phyloP scores from a whole-genome alignment of 2,888 invertebrate species.

The Caenorhabditis virilis region DNA sequence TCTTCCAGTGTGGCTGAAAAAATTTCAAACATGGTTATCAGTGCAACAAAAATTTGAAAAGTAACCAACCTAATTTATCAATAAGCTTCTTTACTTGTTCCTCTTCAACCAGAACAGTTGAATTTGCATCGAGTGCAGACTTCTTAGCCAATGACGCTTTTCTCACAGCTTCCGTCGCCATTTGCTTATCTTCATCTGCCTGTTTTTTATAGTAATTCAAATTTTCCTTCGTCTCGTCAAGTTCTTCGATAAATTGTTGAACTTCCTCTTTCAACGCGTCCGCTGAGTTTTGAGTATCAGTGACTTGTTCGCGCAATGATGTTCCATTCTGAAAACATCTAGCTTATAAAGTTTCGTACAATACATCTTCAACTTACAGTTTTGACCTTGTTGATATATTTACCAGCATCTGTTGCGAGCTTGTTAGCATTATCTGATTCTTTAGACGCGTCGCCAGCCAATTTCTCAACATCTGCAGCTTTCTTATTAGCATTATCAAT shows the following conservation, averaged over 20 bases:
- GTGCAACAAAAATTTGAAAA: background rate
- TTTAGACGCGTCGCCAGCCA: slow-evolving; percentile 48
- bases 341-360: background rate
- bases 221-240: slow-evolving; percentile 40
- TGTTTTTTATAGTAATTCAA: slow-evolving; percentile 52
- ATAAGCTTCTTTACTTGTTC: slow-evolving; percentile 55
- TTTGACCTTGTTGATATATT: slow-evolving; percentile 49
- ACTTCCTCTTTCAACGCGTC: slow-evolving; percentile 41
- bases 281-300: slow-evolving; percentile 39
- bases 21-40: background rate
- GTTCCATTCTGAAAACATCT: slow-evolving; percentile 22
- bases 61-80: slow-evolving; percentile 39
- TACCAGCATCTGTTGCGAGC: slow-evolving; percentile 35
- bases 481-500: slow-evolving; percentile 75
- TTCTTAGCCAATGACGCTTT: slow-evolving; percentile 55
- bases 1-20: slow-evolving; percentile 66
- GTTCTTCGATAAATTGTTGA: slow-evolving; percentile 43
- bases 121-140: slow-evolving; percentile 50
- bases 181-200: slow-evolving; percentile 49
- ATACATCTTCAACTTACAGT: slow-evolving; percentile 16
- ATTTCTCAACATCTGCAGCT: slow-evolving; percentile 44
- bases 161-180: slow-evolving; percentile 54
- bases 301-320: slow-evolving; percentile 22
- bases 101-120: slow-evolving; percentile 37
- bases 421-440: slow-evolving; percentile 39